Conservation (phyloP, 2,113 vertebrate genomes). For the Nycticorax nycticorax region DNA sequence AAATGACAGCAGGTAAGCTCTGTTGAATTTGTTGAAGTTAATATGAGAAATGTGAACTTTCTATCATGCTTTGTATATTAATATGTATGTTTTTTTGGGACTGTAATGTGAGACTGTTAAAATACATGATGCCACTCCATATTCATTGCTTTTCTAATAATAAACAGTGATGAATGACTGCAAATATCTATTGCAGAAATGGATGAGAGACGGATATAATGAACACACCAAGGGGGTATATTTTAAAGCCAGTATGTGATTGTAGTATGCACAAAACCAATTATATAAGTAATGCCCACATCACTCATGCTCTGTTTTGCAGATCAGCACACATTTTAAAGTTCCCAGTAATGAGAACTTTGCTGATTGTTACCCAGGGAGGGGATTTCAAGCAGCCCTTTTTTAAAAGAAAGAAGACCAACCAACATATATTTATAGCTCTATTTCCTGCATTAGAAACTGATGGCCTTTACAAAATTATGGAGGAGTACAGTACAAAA, state of each 20-base stretch:
- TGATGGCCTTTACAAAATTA: neutral
- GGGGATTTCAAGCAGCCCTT: neutral
- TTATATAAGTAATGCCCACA: constrained; percentile 48
- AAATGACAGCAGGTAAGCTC: neutral
- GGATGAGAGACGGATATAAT: constrained; percentile 38
- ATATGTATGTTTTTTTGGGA: neutral
- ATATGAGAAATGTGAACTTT: neutral
- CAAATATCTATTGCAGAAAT: constrained; percentile 49
- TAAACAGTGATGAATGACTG: constrained; percentile 43
- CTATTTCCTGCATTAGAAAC: neutral
- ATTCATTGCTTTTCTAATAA: constrained; percentile 62
- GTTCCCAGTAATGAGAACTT: constrained; percentile 55
- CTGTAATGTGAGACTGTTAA: constrained; percentile 1
- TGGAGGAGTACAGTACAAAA: neutral
- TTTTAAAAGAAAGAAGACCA: neutral
- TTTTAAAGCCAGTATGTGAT: constrained; percentile 60
- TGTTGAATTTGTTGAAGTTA: neutral
- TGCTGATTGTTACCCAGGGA: constrained; percentile 41
- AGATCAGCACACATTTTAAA: constrained; percentile 59
- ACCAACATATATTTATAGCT: neutral
- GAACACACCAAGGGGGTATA: constrained; percentile 37
- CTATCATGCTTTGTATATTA: neutral
- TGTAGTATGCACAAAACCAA: constrained; percentile 44
- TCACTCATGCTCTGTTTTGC: constrained; percentile 45
- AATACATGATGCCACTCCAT: neutral